Evolutionary conservation across 2,888 invertebrate species (phyloP).

Genomic region (Drosophila maculinotata): DNA sequence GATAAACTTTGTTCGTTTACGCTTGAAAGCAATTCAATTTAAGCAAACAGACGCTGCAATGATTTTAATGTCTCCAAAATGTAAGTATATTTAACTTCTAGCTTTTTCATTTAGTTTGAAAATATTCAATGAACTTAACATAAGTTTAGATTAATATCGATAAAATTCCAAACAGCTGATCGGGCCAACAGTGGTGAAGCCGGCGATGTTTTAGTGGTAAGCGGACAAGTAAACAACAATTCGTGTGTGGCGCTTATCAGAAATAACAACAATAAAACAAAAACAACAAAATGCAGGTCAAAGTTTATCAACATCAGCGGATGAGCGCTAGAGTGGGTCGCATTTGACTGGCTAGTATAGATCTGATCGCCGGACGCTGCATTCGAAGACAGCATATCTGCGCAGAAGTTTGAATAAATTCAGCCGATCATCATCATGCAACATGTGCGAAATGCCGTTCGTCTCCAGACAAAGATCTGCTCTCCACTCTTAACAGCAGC

Average conservation of each 20-base stretch:
- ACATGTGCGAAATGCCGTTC: conserved; percentile 14
- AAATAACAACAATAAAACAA: not conserved
- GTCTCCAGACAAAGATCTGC: conserved; percentile 4
- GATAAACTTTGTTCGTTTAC: conserved; percentile 18
- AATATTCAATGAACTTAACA: not conserved
- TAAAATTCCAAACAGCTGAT: conserved; percentile 36
- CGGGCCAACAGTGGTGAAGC: not conserved
- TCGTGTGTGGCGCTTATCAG: conserved; percentile 37
- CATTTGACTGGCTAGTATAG: conserved; percentile 33
- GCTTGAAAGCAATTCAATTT: not conserved
- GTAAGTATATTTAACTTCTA: not conserved
- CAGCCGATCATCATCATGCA: conserved; percentile 37
- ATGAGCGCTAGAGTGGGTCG: conserved; percentile 6
- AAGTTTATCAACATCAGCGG: conserved; percentile 38
- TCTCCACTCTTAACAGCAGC: conserved; percentile 12
- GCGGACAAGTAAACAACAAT: conserved; percentile 42
- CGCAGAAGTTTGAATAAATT: conserved; percentile 13
- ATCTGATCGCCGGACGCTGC: conserved; percentile 30
- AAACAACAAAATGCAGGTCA: conserved; percentile 48
- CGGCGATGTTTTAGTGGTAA: conserved; percentile 4
- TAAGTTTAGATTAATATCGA: conserved; percentile 17
- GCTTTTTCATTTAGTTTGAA: not conserved
- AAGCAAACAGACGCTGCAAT: not conserved
- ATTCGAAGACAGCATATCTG: conserved; percentile 27
- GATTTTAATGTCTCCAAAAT: not conserved